Percentiles rank a stretch among this genome's conserved stretches.
Conservation (phyloP, 1,140 invertebrate genomes). For the Zaprionus capensis region DNA sequence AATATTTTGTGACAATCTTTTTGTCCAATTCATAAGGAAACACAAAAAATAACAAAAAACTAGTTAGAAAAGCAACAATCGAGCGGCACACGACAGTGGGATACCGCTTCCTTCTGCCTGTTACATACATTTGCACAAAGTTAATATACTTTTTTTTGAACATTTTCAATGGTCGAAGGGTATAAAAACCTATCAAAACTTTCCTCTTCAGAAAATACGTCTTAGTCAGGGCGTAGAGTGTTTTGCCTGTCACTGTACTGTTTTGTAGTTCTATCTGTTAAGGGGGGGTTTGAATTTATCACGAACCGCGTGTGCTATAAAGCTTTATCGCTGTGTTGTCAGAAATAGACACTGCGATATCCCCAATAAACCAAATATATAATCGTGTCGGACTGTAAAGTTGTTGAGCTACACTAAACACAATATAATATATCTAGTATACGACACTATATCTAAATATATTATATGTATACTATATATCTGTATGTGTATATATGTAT, state of each 20-base stretch:
- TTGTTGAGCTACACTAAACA: background rate
- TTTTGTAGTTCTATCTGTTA: too few species aligned
- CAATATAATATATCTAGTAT: too few species aligned
- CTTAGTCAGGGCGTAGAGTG: background rate
- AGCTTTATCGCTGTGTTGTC: constrained; percentile 14
- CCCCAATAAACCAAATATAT: constrained; percentile 23
- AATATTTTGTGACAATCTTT: background rate
- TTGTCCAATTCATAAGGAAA: background rate
- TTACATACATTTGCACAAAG: too few species aligned
- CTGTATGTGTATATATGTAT: background rate
- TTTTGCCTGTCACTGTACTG: background rate
- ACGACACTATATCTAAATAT: constrained; percentile 7
- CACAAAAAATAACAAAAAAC: background rate
- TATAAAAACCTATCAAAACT: background rate
- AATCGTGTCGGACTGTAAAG: background rate
- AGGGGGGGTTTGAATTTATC: background rate
- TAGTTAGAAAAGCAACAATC: too few species aligned
- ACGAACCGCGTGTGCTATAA: constrained; percentile 16
- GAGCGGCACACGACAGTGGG: too few species aligned
- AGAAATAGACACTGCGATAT: constrained; percentile 8
- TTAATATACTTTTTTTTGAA: too few species aligned
- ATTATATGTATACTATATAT: background rate
- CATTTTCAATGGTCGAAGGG: too few species aligned
- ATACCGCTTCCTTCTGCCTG: too few species aligned
- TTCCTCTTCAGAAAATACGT: background rate